Conservation (phyloP, 2,797 vertebrate genomes). For the Oreortyx pictus region DNA sequence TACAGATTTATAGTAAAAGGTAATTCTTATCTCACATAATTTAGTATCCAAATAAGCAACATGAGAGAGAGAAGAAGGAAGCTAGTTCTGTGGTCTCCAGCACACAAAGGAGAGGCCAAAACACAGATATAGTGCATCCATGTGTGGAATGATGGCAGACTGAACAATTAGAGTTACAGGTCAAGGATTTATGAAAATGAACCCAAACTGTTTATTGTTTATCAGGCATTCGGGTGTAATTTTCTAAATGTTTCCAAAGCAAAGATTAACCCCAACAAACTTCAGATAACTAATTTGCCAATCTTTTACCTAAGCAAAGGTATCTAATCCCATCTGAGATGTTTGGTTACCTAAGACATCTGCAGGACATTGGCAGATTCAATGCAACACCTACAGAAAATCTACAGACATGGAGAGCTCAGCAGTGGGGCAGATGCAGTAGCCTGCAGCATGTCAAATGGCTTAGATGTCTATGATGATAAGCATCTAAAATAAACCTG, state of each 20-base stretch:
- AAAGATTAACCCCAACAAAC: constrained; percentile 4
- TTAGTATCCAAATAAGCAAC: background rate
- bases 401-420: background rate
- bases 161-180: background rate
- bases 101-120: background rate
- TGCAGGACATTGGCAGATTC: background rate
- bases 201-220: background rate
- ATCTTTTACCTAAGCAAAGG: background rate
- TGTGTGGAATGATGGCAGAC: background rate
- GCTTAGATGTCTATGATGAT: background rate
- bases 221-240: background rate
- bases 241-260: background rate
- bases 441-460: background rate
- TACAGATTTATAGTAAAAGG: background rate
- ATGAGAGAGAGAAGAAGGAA: background rate
- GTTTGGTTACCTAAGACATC: background rate
- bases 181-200: background rate
- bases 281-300: background rate
- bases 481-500: background rate
- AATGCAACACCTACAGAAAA: background rate
- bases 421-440: background rate
- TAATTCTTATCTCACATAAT: background rate
- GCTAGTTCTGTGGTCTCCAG: background rate
- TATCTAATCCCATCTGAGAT: background rate
- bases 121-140: background rate